Evolutionary conservation across 2,888 invertebrate genomes (phyloP).

Genomic region (Blera fallax): DNA sequence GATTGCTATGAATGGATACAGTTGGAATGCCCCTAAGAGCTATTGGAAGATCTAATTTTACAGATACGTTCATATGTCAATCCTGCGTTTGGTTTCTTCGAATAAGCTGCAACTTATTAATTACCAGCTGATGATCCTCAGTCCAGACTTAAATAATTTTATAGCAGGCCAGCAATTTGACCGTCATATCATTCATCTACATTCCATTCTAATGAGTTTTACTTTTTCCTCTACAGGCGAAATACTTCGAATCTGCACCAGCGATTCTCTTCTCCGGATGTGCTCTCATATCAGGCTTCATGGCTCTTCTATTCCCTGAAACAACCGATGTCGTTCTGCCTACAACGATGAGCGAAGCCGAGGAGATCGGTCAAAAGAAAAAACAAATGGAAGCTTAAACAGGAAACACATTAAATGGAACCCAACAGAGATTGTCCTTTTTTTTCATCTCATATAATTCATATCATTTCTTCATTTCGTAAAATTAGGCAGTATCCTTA

Average conservation of each 20-base stretch:
- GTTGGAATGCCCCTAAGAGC: too few relatives aligned
- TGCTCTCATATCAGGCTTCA: conserved; percentile 83
- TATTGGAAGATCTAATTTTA: too few relatives aligned
- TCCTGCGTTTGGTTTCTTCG: too few relatives aligned
- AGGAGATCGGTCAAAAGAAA: conserved; percentile 76
- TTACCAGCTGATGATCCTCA: too few relatives aligned
- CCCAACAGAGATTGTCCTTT: background rate
- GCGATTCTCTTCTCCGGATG: conserved; percentile 84
- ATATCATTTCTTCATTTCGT: background rate
- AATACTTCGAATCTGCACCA: conserved; percentile 82
- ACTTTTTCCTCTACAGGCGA: conserved; percentile 73
- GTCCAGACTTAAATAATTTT: too few relatives aligned
- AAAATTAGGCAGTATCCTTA: conserved; percentile 49
- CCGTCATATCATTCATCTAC: too few relatives aligned
- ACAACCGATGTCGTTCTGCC: conserved; percentile 85
- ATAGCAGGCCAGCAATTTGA: too few relatives aligned
- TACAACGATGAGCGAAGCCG: conserved; percentile 85
- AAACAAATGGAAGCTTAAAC: background rate
- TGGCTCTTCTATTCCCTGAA: conserved; percentile 85
- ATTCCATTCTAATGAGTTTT: background rate
- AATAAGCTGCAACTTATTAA: too few relatives aligned
- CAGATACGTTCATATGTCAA: too few relatives aligned
- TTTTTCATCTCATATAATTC: conserved; percentile 19
- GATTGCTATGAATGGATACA: too few relatives aligned
- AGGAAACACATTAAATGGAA: background rate